phyloP scores from a whole-genome alignment of 2,888 invertebrate genomes.

The Microchrysa polita region DNA sequence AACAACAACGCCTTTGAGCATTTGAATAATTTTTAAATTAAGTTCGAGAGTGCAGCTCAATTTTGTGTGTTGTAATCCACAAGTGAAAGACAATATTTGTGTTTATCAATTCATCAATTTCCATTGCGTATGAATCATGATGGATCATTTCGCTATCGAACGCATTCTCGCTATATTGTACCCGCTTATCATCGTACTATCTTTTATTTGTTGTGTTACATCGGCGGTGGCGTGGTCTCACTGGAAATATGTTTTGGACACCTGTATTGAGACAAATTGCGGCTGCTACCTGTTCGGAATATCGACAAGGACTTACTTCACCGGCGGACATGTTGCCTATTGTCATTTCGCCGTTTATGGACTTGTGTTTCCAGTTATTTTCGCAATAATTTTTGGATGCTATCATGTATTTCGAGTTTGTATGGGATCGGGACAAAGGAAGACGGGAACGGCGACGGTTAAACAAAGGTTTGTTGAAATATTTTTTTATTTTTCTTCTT shows the following conservation, averaged over 20 bases:
- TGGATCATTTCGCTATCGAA: slow-evolving; percentile 61
- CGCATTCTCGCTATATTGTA: slow-evolving; percentile 60
- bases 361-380: slow-evolving; percentile 71
- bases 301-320: slow-evolving; percentile 71
- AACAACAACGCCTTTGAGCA: slow-evolving; percentile 1
- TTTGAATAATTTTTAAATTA: slow-evolving; percentile 36
- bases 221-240: slow-evolving; percentile 74
- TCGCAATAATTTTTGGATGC: slow-evolving; percentile 71
- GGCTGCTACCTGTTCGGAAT: slow-evolving; percentile 75
- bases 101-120: not conserved
- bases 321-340: slow-evolving; percentile 72
- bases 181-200: slow-evolving; percentile 58
- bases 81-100: slow-evolving; percentile 2
- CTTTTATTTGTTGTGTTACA: slow-evolving; percentile 60
- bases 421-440: slow-evolving; percentile 68
- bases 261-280: slow-evolving; percentile 73
- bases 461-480: slow-evolving; percentile 62
- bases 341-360: slow-evolving; percentile 77
- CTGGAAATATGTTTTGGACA: slow-evolving; percentile 74
- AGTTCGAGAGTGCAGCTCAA: slow-evolving; percentile 5
- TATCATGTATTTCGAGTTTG: slow-evolving; percentile 77
- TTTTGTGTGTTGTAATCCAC: not conserved
- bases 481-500: too few relatives aligned
- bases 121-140: slow-evolving; percentile 56
- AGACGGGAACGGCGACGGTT: slow-evolving; percentile 60